Evolutionary conservation across 2,888 invertebrate species (phyloP).

Genomic region (Drosophila seclusa): DNA sequence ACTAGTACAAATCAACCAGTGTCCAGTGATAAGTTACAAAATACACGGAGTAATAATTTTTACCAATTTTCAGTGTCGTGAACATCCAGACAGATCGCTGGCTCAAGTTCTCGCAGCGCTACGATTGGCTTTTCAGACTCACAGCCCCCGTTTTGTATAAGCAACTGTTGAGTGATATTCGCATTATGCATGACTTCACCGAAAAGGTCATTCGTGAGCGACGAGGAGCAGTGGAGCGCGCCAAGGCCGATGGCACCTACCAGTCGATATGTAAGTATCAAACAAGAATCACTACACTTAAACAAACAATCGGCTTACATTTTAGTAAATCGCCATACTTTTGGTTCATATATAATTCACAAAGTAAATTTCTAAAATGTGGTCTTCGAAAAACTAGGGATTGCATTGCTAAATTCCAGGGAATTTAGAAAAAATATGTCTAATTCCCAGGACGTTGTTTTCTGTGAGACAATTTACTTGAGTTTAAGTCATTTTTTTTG

Average conservation of each 20-base stretch:
- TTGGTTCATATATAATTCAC: background rate
- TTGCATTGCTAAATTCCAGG: background rate
- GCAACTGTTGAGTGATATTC: constrained; percentile 55
- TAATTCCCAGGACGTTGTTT: background rate
- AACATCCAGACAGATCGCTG: constrained; percentile 72
- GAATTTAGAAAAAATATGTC: background rate
- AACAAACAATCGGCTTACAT: background rate
- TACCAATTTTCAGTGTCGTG: constrained; percentile 57
- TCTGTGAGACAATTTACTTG: background rate
- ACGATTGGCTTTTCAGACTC: constrained; percentile 70
- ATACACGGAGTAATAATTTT: background rate
- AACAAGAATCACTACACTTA: constrained; percentile 12
- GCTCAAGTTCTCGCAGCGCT: constrained; percentile 70
- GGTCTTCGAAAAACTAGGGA: too few relatives aligned
- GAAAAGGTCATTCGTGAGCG: constrained; percentile 74
- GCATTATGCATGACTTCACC: constrained; percentile 76
- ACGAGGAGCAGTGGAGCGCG: constrained; percentile 55
- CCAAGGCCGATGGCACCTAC: constrained; percentile 65
- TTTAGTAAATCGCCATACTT: background rate
- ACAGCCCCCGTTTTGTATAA: constrained; percentile 58
- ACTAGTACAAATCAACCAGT: background rate
- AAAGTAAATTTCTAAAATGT: background rate
- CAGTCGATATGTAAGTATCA: constrained; percentile 57
- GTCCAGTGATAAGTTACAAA: background rate
- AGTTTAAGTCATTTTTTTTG: background rate